Base-by-base conservation (phyloP, 2,888 invertebrate genomes). In the Drosophila trichaetosa region DNA sequence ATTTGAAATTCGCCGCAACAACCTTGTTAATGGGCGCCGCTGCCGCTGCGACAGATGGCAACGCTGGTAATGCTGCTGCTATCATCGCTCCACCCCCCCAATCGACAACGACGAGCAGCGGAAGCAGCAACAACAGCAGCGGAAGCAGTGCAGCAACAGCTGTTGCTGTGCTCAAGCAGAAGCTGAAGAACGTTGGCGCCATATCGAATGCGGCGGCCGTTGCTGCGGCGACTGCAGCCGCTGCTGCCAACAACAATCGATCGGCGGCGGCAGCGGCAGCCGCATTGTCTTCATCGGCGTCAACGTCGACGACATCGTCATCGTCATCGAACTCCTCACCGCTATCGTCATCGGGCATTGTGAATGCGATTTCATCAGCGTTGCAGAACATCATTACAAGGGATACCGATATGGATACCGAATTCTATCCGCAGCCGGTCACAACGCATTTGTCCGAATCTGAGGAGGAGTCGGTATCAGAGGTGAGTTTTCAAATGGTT, bases 401-500 rank as follows among this genome's bases (percentile, higher is more conserved):
- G 94, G 96, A 96, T 94, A 96, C 97, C 93, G 96, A 96, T 95
- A 97, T 96, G 93, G 97, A 97, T 95, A 97, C 97, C 93, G 97
- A 96, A 94, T 94, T 95, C 93, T 92, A 91, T 80, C 97, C 96
- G 93, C 96, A 96, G 93, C 96, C 96, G 94, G 97, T 97, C 95
- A 96, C 97, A 94, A 96, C 97, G 94, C 98, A 98, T 95, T 96
- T 98, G 94, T 98, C 98, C 92, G 98, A 97, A 95, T 98, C 98
- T 94, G 98, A 98, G 94, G 98, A 98, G 94, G 98, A 98, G 94
- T 98, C 98, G 94, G 97, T 97, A 93, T 98, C 98, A 92, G 98
- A 98, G 97, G 98, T 98, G 96, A 95, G 94, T 92, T 46, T 46
- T 46, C 21, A 16, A 46, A 4, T 16, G 8, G 38, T 16, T 38